phyloP scores from a whole-genome alignment of 2,888 invertebrate genomes.

The Dioctria linearis region DNA sequence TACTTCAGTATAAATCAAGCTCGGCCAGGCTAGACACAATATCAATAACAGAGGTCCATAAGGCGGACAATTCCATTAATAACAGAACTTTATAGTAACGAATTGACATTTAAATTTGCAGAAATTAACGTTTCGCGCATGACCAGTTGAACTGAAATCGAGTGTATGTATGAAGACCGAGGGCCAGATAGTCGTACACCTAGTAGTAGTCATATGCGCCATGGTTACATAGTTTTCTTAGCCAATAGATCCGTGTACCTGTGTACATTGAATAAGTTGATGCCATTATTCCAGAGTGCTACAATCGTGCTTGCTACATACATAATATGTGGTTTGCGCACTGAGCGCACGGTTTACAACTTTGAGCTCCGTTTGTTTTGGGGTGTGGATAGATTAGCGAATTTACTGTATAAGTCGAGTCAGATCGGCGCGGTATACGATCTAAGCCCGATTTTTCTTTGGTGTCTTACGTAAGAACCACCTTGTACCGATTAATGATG shows the following conservation, averaged over 20 bases:
- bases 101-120: slow-evolving; percentile 17
- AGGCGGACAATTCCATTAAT: slow-evolving; percentile 24
- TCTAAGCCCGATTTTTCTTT: slow-evolving; percentile 15
- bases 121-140: slow-evolving; percentile 20
- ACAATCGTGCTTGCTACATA: neutral
- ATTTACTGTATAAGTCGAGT: neutral
- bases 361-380: slow-evolving; percentile 18
- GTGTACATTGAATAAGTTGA: slow-evolving; percentile 7
- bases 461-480: slow-evolving; percentile 6
- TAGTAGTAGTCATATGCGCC: neutral
- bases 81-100: neutral
- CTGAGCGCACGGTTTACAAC: neutral
- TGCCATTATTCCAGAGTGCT: neutral
- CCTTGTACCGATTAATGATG: slow-evolving; percentile 36
- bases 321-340: neutral
- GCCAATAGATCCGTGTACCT: neutral
- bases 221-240: too few relatives aligned
- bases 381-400: slow-evolving; percentile 27
- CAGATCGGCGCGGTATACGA: neutral
- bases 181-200: neutral
- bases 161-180: neutral
- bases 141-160: slow-evolving; percentile 7
- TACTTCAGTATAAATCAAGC: neutral
- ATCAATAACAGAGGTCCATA: neutral
- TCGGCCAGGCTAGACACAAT: slow-evolving; percentile 6